Evolutionary conservation across 2,888 invertebrate species (phyloP), one percentile per base, ranked within the genome.

Genomic region (Linyphia triangularis): DNA sequence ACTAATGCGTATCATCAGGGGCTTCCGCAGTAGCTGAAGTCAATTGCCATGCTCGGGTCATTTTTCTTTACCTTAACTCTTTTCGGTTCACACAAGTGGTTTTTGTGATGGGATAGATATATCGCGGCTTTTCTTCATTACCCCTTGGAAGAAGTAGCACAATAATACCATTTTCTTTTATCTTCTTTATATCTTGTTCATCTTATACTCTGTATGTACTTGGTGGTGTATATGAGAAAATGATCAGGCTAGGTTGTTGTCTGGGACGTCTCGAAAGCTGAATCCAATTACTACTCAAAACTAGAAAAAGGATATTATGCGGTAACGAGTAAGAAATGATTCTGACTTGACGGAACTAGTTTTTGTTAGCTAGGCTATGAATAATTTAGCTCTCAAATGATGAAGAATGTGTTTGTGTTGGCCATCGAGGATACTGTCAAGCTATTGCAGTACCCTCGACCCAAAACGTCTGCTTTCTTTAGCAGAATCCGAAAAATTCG

Each of bases 1-100:
- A 28, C 57, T 85, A 85, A 85, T 85, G 72, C 63, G 57, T 63
- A 79, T 86, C 57, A 86, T 79, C 85, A 86, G 33, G 6, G 69
- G 79, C 85, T 86, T 28, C 85, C 61, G 85, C 51, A 65, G 85
- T 86, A 86, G 85, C 85, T 9, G 37, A 19, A 7, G 16, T 26
- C 51, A 51, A 51, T 51, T 51, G 51, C 16, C n/a, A n/a, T n/a
- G n/a, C n/a, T 61, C 7, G 65, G 65, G 43, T 67, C 51, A 43
- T 51, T 63, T 77, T 63, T 24, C 61, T 19, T 26, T 43, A 13
- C 43, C 9, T 43, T 24, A 40, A 40, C 70, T 28, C 63, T 10
- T 28, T 24, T 63, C 13, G 9, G 26, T 43, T 43, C 16, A 10
- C 10, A 2, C 43, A 43, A 16, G 43, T 26, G 28, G 63, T 16